Base-by-base conservation (phyloP, 2,888 invertebrate genomes). In the Phalera bucephala region DNA sequence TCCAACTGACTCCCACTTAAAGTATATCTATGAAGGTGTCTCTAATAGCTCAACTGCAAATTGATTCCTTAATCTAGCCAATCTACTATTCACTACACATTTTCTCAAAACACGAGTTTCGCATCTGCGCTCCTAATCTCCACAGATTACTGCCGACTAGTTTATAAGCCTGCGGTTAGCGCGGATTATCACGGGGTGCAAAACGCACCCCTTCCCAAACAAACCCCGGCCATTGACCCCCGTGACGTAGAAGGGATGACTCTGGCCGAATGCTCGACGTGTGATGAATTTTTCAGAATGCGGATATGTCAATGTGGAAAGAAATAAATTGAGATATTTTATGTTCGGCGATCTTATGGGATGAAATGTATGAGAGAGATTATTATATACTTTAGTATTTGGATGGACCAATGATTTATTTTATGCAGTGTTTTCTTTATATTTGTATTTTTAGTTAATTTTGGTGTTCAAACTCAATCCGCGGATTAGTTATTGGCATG, bases 131-230 rank as follows among this genome's bases (percentile, higher is more conserved):
- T 26, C 2, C 5, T 14, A 27, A 27, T 27, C 27, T 27, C 27
- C 7, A 21, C 14, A 14, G 14, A 27, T 27, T 14, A 27, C 14
- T 7, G n/a, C 9, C 8, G 27, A 14, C 35, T 54, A 51, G 50
- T 52, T 58, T 47, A 46, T 52, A 47, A 51, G 48, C 44, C 43
- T 28, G 30, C 48, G 52, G 57, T 61, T 57, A 61, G 50, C 41
- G 36, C 10, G 49, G 57, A 63, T 64, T 64, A 64, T 57, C 59
- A 29, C 50, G 43, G 41, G 40, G 41, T 41, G 47, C 54, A 36
- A 45, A 52, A 44, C 46, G 31, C 51, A 62, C 62, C 64, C 64
- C 56, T 64, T 61, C 41, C 35, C 40, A 17, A 33, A 33, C 39
- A 43, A 31, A 15, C 17, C 5, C 17, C 36, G 57, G 38, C 25